Evolutionary conservation across 2,797 vertebrate species (phyloP).

Genomic region (Pangasius macronema): DNA sequence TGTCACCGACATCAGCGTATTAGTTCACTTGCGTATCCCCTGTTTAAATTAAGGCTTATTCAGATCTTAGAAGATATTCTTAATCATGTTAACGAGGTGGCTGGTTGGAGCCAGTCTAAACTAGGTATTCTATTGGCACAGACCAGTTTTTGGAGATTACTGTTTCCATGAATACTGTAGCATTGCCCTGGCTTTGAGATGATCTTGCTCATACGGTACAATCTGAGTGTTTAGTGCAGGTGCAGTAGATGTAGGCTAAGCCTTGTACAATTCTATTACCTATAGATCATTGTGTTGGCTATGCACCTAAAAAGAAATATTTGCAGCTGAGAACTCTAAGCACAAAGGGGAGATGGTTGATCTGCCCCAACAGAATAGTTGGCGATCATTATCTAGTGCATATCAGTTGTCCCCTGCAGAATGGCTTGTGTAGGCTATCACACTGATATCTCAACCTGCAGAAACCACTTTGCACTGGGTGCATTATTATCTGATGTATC

Average conservation of each 20-base stretch:
- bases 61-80: conserved; percentile 8
- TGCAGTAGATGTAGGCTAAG: not conserved
- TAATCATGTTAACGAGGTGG: not conserved
- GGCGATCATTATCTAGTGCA: conserved; percentile 23
- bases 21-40: conserved; percentile 6
- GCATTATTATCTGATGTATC: conserved; percentile 1
- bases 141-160: not conserved
- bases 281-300: conserved; percentile 3
- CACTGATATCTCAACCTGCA: not conserved
- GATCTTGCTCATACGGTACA: not conserved
- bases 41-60: conserved; percentile 13
- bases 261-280: not conserved
- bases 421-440: conserved; percentile 1
- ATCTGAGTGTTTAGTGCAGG: conserved; percentile 22
- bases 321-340: conserved; percentile 18
- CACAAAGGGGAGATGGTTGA: conserved; percentile 26
- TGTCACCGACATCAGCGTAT: conserved; percentile 10
- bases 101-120: conserved; percentile 18
- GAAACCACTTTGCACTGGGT: not conserved
- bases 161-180: not conserved
- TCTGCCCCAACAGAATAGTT: not conserved
- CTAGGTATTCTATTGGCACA: not conserved
- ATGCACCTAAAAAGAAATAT: not conserved
- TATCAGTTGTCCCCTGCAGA: conserved; percentile 23
- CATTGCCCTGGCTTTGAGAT: conserved; percentile 6